phyloP scores from a whole-genome alignment of 2,113 vertebrate species.

The Pomatorhinus ruficollis region DNA sequence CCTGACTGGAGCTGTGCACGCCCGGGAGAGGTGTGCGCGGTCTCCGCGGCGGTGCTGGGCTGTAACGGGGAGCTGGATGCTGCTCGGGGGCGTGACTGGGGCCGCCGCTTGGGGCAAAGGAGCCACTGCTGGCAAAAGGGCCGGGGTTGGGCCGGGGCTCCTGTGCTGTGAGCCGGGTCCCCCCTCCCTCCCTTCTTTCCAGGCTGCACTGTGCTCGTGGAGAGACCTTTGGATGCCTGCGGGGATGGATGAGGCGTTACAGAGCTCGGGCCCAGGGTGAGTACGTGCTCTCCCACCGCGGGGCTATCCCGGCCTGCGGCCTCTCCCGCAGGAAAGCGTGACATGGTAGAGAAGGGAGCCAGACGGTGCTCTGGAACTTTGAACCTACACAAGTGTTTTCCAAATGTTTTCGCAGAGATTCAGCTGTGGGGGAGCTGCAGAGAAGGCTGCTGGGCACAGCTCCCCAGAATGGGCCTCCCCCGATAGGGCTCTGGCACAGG shows the following conservation, averaged over 20 bases:
- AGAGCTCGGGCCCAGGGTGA: not conserved
- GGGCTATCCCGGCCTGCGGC: not conserved
- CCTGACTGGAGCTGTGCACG: not conserved
- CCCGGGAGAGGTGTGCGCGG: too few relatives aligned
- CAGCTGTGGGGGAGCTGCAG: not conserved
- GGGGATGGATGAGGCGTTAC: not conserved
- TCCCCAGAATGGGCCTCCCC: not conserved
- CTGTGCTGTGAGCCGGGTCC: not conserved
- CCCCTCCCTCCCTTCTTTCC: not conserved
- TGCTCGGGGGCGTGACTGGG: too few relatives aligned
- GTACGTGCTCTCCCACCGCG: not conserved
- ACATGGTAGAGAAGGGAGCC: not conserved
- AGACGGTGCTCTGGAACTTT: not conserved
- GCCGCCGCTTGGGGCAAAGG: not conserved
- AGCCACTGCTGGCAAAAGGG: not conserved
- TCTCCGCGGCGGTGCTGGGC: not conserved
- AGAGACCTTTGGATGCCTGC: not conserved
- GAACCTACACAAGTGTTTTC: not conserved
- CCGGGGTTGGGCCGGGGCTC: not conserved
- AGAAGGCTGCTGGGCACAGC: not conserved
- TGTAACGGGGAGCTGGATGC: not conserved
- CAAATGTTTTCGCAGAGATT: not conserved
- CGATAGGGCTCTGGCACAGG: not conserved
- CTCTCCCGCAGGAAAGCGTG: not conserved
- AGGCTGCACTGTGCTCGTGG: rapidly evolving